Percentiles rank a stretch among this genome's conserved stretches.
Evolutionary conservation across 2,797 vertebrate genomes (phyloP).

Genomic region (Xenops minutus): DNA sequence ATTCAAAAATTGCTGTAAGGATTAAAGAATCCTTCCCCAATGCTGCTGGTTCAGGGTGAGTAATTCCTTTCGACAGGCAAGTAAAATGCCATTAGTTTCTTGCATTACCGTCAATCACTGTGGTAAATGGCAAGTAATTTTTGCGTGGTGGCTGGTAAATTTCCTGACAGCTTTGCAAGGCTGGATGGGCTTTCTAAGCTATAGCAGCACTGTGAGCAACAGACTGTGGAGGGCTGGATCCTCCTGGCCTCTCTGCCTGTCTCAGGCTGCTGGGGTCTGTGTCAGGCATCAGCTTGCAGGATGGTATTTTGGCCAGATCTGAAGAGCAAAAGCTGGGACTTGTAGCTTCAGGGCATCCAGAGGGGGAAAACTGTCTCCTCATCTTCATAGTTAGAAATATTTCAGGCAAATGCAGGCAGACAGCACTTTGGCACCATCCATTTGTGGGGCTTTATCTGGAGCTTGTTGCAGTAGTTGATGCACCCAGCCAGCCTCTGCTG

Average conservation of each 20-base stretch:
- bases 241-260: neutral
- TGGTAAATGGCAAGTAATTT: conserved; percentile 16
- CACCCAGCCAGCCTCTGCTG: neutral
- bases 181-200: neutral
- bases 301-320: neutral
- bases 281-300: neutral
- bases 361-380: neutral
- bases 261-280: neutral
- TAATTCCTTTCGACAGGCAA: conserved; percentile 40
- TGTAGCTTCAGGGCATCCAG: neutral
- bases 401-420: neutral
- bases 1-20: neutral
- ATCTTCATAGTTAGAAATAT: neutral
- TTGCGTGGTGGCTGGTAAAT: conserved; percentile 39
- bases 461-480: neutral
- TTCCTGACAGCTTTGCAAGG: conserved; percentile 40
- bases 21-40: conserved; percentile 19
- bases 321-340: neutral
- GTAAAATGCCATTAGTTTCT: conserved; percentile 28
- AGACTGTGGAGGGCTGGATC: neutral
- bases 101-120: conserved; percentile 27
- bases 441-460: neutral
- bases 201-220: neutral
- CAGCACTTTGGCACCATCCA: neutral
- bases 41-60: neutral